phyloP scores from a whole-genome alignment of 1,140 invertebrate genomes.

The Helicorthomorpha holstii region DNA sequence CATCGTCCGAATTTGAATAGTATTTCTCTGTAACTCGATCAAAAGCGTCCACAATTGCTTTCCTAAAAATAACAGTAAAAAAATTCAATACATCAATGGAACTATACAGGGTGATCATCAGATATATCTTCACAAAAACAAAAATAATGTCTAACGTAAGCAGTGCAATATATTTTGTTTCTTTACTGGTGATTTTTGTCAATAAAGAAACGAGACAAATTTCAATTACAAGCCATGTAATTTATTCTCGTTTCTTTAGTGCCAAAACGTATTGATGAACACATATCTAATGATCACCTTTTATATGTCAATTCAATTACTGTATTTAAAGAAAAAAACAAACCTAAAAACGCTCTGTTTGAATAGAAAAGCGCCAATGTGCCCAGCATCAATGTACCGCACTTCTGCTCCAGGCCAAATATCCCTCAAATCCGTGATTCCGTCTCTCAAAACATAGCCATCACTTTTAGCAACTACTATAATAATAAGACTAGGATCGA shows the following conservation, averaged over 20 bases:
- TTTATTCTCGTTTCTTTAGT: too few species aligned
- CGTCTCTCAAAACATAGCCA: constrained; percentile 77
- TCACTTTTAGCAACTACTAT: constrained; percentile 72
- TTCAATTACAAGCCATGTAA: too few species aligned
- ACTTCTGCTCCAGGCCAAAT: constrained; percentile 85
- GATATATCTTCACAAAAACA: too few species aligned
- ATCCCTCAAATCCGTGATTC: constrained; percentile 58
- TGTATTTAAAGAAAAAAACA: constrained; percentile 4
- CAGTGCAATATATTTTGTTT: not conserved
- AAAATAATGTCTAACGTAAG: not conserved
- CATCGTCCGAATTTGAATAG: too few species aligned
- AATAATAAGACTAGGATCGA: constrained; percentile 69
- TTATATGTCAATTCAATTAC: not conserved
- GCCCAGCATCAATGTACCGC: constrained; percentile 70
- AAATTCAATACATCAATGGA: too few species aligned
- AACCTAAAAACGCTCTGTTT: constrained; percentile 75
- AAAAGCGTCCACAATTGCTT: constrained; percentile 28
- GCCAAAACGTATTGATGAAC: too few species aligned
- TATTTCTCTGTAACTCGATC: constrained; percentile 23
- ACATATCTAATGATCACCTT: too few species aligned
- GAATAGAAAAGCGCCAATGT: constrained; percentile 74
- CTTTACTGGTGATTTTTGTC: not conserved
- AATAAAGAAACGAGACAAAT: too few species aligned
- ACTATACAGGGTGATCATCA: too few species aligned
- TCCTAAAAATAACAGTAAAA: constrained; percentile 19